These are phyloP conservation scores for Eolophus roseicapilla DNA, from an alignment of 2,113 vertebrate genomes.

Conservation along the genomic window DNA sequence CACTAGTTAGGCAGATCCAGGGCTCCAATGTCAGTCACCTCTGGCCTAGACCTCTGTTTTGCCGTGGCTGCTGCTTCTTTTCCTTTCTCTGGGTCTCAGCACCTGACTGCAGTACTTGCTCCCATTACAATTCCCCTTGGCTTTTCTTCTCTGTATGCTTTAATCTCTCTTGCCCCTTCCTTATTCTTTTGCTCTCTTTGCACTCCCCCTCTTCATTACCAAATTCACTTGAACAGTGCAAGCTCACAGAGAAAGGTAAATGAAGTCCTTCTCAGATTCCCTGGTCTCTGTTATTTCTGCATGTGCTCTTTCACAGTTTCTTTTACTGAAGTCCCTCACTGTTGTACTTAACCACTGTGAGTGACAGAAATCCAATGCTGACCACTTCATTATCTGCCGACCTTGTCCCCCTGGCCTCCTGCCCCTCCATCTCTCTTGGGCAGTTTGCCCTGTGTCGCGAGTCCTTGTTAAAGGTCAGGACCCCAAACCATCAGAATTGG, in stretches of 20 bases:
- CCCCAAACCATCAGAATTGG: conserved; percentile 75
- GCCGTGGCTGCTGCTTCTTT: not conserved
- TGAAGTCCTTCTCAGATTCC: not conserved
- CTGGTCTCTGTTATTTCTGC: conserved; percentile 41
- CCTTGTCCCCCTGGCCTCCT: conserved; percentile 80
- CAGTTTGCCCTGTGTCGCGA: conserved; percentile 80
- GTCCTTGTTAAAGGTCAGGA: conserved; percentile 85
- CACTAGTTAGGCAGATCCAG: fast-evolving
- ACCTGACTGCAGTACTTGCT: not conserved
- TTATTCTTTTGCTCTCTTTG: not conserved
- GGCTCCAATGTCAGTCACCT: fast-evolving
- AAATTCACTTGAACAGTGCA: not conserved
- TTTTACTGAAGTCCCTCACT: conserved; percentile 46
- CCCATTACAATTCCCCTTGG: not conserved
- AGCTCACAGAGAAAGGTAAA: not conserved
- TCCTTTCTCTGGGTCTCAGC: not conserved
- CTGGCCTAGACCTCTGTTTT: not conserved
- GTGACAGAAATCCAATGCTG: conserved; percentile 97
- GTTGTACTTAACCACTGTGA: conserved; percentile 71
- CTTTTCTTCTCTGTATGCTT: not conserved
- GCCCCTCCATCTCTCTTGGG: conserved; percentile 76
- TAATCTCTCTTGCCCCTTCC: not conserved
- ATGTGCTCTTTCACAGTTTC: conserved; percentile 47
- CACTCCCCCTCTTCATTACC: conserved; percentile 66
- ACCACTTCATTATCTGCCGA: conserved; percentile 91